phyloP scores from a whole-genome alignment of 1,140 invertebrate genomes.

The Contarinia nasturtii region DNA sequence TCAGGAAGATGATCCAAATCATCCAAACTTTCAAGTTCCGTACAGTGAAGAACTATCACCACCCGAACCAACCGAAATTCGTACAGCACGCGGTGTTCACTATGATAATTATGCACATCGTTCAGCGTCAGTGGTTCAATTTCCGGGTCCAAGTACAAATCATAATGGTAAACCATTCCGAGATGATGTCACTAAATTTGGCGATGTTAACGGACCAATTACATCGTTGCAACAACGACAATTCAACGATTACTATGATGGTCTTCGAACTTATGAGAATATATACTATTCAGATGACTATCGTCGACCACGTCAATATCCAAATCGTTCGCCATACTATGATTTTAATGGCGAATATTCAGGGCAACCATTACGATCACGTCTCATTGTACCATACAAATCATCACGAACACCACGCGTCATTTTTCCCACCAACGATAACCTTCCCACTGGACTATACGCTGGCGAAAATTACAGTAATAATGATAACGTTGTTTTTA shows the following conservation, averaged over 20 bases:
- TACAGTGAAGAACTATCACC: constrained; percentile 12
- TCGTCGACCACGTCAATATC: constrained; percentile 12
- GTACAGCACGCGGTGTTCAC: constrained; percentile 10
- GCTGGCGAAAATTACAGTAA: constrained; percentile 19
- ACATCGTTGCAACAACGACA: constrained; percentile 17
- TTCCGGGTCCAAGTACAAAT: background rate
- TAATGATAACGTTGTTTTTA: constrained; percentile 34
- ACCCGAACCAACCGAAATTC: constrained; percentile 11
- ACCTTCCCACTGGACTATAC: constrained; percentile 22
- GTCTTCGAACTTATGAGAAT: background rate
- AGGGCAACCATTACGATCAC: constrained; percentile 15
- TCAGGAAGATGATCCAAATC: constrained; percentile 20
- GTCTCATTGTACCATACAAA: constrained; percentile 17
- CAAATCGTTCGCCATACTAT: constrained; percentile 16
- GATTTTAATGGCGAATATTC: constrained; percentile 4
- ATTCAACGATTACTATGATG: constrained; percentile 8
- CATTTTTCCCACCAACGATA: constrained; percentile 31
- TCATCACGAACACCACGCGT: constrained; percentile 31
- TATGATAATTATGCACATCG: background rate
- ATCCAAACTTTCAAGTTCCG: constrained; percentile 10
- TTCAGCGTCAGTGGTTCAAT: background rate
- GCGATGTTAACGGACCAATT: constrained; percentile 21
- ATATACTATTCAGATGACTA: background rate
- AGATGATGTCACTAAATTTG: constrained; percentile 23
- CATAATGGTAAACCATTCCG: constrained; percentile 13